These are phyloP conservation scores for Natrix natrix DNA, from an alignment of 2,797 vertebrate genomes.

Conservation along the genomic window DNA sequence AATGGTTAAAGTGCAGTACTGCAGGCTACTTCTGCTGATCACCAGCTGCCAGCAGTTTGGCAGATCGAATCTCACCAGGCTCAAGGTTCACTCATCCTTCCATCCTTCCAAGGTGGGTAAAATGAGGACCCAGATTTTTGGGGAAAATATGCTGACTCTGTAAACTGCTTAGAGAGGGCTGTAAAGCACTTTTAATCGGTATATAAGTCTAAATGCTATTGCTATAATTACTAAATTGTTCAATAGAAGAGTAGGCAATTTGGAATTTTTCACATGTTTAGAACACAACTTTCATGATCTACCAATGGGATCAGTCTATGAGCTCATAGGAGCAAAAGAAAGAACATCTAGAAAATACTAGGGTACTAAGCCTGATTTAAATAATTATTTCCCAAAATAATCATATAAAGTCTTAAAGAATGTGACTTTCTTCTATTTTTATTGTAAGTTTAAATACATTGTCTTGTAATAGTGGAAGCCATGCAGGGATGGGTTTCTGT, in stretches of 20 bases:
- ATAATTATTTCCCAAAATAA: background rate
- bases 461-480: background rate
- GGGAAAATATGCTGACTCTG: no score
- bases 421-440: background rate
- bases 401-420: background rate
- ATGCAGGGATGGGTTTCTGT: background rate
- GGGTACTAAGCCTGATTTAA: background rate
- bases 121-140: no score
- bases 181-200: no score
- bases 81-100: no score
- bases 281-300: background rate
- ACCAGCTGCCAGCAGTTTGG: no score
- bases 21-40: no score
- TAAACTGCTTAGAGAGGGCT: no score
- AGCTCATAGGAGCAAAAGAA: background rate
- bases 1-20: no score
- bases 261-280: background rate
- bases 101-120: no score
- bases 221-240: background rate
- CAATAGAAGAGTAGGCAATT: background rate
- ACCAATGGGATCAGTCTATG: background rate
- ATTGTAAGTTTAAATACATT: conserved; percentile 14
- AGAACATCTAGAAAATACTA: background rate
- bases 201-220: no score
- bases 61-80: no score